Conservation (phyloP, 2,888 invertebrate species). For the Dolomedes plantarius region DNA sequence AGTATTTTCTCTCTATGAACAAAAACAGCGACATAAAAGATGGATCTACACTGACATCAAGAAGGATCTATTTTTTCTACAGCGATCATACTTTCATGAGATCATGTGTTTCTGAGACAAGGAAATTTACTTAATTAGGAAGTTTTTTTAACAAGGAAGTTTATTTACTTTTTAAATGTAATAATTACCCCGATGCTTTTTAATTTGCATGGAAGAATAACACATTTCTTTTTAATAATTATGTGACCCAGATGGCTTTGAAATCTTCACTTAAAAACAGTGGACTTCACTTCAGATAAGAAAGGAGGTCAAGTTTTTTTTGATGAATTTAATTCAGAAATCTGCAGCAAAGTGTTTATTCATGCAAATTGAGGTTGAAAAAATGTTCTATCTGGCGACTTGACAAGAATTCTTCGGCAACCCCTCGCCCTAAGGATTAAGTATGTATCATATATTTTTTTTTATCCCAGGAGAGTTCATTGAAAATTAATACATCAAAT, state of each 20-base stretch:
- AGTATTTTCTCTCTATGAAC: too few species aligned
- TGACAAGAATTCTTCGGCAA: neutral
- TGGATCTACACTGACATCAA: too few species aligned
- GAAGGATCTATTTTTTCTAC: too few species aligned
- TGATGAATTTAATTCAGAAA: constrained; percentile 13
- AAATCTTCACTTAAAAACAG: constrained; percentile 14
- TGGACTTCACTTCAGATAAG: neutral
- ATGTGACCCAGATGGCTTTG: constrained; percentile 30
- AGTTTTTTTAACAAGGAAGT: too few species aligned
- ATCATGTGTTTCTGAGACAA: too few species aligned
- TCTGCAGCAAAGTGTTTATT: constrained; percentile 39
- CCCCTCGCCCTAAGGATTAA: neutral
- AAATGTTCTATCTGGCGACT: neutral
- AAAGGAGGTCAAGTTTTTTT: constrained; percentile 38
- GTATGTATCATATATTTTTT: too few species aligned
- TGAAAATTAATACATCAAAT: neutral
- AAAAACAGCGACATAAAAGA: too few species aligned
- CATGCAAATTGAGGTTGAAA: constrained; percentile 22
- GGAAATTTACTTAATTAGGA: too few species aligned
- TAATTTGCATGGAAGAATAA: too few species aligned
- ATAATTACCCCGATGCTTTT: too few species aligned
- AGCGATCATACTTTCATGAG: too few species aligned
- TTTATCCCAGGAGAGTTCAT: neutral
- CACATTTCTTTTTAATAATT: constrained; percentile 18
- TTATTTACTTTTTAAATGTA: too few species aligned